Conservation (phyloP, 2,888 invertebrate genomes). For the Calliphora vomitoria region DNA sequence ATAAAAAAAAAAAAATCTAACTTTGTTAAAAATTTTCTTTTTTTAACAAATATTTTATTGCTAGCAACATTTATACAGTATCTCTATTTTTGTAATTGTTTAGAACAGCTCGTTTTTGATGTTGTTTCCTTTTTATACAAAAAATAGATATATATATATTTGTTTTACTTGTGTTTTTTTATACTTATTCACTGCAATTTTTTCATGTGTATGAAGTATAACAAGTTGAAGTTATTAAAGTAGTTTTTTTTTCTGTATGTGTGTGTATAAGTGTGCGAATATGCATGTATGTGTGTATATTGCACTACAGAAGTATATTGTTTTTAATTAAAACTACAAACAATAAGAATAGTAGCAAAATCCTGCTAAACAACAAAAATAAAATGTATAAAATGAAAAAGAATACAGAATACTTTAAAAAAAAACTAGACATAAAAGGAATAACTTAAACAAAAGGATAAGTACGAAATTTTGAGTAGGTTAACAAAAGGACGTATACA, state of each 20-base stretch:
- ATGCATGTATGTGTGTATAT: constrained; percentile 14
- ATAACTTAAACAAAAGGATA: constrained; percentile 33
- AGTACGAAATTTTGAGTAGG: constrained; percentile 2
- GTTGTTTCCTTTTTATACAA: constrained; percentile 36
- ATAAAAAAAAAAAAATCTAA: neutral
- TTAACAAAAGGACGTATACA: neutral
- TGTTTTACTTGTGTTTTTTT: constrained; percentile 25
- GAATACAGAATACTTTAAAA: neutral
- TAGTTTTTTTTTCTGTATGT: neutral
- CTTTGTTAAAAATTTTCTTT: constrained; percentile 4
- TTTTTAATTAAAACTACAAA: constrained; percentile 67
- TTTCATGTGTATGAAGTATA: constrained; percentile 45
- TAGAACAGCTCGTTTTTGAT: constrained; percentile 49
- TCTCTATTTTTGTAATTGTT: constrained; percentile 56
- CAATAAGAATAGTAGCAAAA: constrained; percentile 48
- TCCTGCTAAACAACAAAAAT: constrained; percentile 8
- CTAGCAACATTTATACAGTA: constrained; percentile 31
- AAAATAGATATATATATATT: constrained; percentile 6
- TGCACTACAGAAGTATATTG: constrained; percentile 46
- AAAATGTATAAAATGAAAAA: constrained; percentile 31
- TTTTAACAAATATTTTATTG: constrained; percentile 43
- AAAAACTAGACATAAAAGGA: constrained; percentile 29
- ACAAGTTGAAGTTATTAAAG: constrained; percentile 67
- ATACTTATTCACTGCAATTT: constrained; percentile 15
- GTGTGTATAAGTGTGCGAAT: neutral